A percentile compares a stretch with the other conserved stretches of the same genome.
These are phyloP conservation scores for Propithecus perrieri DNA, from an alignment of 2,797 vertebrate genomes.

Conservation along the genomic window DNA sequence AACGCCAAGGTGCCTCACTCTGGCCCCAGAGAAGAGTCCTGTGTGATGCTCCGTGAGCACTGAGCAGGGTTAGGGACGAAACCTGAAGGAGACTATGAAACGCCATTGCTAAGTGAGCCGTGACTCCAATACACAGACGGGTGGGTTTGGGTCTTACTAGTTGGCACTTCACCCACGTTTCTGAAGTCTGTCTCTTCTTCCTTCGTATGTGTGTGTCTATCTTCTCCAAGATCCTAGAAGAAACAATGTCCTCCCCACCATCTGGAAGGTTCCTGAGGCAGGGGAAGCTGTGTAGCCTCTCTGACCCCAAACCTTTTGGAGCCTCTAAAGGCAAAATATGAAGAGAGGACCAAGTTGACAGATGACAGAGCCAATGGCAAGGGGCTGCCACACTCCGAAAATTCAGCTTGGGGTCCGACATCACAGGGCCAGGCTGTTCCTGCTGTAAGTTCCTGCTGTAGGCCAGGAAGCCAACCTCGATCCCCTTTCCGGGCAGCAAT, in stretches of 20 bases:
- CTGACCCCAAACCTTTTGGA: neutral
- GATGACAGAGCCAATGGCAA: neutral
- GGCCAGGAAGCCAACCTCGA: neutral
- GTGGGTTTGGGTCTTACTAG: accelerated
- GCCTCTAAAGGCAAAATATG: neutral
- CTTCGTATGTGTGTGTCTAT: neutral
- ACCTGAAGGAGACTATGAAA: accelerated
- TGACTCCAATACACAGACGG: neutral
- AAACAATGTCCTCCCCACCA: neutral
- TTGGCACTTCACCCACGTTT: accelerated
- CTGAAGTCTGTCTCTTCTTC: neutral
- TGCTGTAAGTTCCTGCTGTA: neutral
- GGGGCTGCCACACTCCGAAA: neutral
- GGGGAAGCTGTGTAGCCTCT: neutral
- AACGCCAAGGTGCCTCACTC: neutral
- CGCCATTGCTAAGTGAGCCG: neutral
- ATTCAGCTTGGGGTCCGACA: neutral
- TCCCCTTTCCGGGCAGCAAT: neutral
- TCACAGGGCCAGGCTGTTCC: neutral
- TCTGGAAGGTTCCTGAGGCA: neutral
- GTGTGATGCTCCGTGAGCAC: accelerated
- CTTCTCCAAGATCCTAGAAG: neutral
- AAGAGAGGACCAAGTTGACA: neutral
- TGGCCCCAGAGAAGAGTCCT: neutral
- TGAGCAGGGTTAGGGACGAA: accelerated